Base-by-base conservation (phyloP, 2,888 invertebrate species). In the Panopea generosa region DNA sequence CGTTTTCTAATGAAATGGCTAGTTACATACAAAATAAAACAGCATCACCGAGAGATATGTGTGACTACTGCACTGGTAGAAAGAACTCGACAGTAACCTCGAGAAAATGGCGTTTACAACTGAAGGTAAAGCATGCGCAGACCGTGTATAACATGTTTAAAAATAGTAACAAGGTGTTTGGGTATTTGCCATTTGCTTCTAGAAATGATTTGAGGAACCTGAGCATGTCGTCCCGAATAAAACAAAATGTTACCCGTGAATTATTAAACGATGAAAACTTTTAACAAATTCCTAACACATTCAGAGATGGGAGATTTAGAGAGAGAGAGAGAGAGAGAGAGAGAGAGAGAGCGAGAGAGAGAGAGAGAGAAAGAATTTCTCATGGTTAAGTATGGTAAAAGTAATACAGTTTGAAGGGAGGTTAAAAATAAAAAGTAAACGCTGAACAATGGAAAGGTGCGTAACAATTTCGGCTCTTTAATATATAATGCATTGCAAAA, bases 31-130 rank as follows among this genome's bases (percentile, higher is more conserved):
- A 33, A 27, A 43, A n/a, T 2, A 26, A 47, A 18, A 65, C 55
- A 0, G n/a, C 20, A 1, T 26, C 65, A 9, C 1, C 14, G 4
- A 4, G n/a, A 0, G 47, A 65, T 55, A 22, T 45, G 2, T 55
- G 65, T 22, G 22, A 2, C 2, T 47, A 29, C 56, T 56, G 56
- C n/a, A 56, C 56, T 1, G 0, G n/a, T 6, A 56, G 65, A 33
- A 29, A n/a, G 29, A n/a, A 65, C 47, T 65, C 65, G n/a, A 22
- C 20, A 1, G 18, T 14, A 27, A 65, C 65, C 2, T 43, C 65
- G 1, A 29, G 11, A 11, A 56, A 29, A 56, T 65, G 65, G 65
- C 55, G 65, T 27, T 6, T 3, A 20, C 6, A 3, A 43, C 14
- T 65, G 4, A 2, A 18, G 6, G 4, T 29, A 26, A 20, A 22